Conservation (phyloP, 2,797 vertebrate genomes). For the Danio choprae region DNA sequence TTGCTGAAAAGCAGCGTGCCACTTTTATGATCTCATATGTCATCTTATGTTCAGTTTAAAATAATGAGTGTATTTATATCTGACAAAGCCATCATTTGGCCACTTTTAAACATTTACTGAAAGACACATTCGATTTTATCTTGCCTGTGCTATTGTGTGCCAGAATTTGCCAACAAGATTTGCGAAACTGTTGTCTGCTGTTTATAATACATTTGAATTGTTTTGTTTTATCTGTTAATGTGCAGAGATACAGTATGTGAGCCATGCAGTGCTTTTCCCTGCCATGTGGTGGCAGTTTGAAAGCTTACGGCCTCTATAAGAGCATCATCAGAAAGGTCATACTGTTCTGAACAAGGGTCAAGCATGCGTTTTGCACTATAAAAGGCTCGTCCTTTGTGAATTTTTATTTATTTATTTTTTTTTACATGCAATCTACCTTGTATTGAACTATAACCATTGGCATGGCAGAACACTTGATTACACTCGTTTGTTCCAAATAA, state of each 20-base stretch:
- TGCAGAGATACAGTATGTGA: not conserved
- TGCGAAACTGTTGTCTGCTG: not conserved
- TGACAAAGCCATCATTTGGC: slow-evolving; percentile 1
- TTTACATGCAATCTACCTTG: not conserved
- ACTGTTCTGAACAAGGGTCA: slow-evolving; percentile 3
- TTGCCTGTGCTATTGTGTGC: too few species aligned
- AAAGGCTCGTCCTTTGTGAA: not conserved
- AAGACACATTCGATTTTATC: not conserved
- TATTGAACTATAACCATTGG: not conserved
- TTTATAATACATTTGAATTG: not conserved
- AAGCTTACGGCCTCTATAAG: not conserved
- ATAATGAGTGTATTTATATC: slow-evolving; percentile 15
- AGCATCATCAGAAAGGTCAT: slow-evolving; percentile 30
- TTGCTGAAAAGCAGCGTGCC: slow-evolving; percentile 21
- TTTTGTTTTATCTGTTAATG: not conserved
- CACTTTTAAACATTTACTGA: not conserved
- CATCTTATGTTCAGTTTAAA: not conserved
- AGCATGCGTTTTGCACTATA: slow-evolving; percentile 2
- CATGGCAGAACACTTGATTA: not conserved
- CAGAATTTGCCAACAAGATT: not conserved
- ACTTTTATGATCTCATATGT: slow-evolving; percentile 24
- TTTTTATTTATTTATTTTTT: not conserved
- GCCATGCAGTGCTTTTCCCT: slow-evolving; percentile 48
- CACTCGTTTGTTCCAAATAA: too few species aligned
- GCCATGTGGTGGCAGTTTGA: slow-evolving; percentile 57